Base-by-base conservation (phyloP, 2,888 invertebrate species). In the Dynastes maya region DNA sequence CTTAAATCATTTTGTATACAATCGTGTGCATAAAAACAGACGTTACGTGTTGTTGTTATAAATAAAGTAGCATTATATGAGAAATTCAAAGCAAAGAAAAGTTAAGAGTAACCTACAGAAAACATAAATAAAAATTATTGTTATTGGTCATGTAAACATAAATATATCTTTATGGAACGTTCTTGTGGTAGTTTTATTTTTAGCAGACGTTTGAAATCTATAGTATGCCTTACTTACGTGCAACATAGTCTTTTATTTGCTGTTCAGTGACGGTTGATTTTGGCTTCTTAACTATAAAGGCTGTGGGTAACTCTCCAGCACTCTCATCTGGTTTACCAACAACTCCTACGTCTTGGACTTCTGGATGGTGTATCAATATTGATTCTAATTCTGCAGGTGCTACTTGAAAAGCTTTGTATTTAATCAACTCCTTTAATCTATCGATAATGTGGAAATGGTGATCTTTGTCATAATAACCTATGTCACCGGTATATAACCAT, bases 351-450 rank as follows among this genome's bases (percentile, higher is more conserved):
- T 16, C 16, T 16, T 16, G 16, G 16, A 16, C 16, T 16, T 16
- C 16, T 16, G 91, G 90, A 89, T 95, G 93, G 53, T 92, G 92
- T 74, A 96, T 89, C 55, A 97, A 87, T 70, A 97, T 85, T 16
- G 93, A 93, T 88, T 97, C 97, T 55, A 97, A 88, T 89, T 97
- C 97, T 0, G 97, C 96, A 1, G 97, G 97, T 0, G 97, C 55
- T 9, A 95, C 95, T 91, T 95, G 94, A 85, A 93, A 95, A 61
- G 94, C 96, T 87, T 97, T 97, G 85, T 96, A 96, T 88, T 97
- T 97, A 84, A 97, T 97, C 37, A 97, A 92, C 86, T 97, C 97
- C 87, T 97, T 97, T 27, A 96, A 89, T 80, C 97, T 90, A 87
- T 97, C 97, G 0, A 96, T 94, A 81, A 97, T 93, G 85, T 91